phyloP scores from a whole-genome alignment of 1,140 invertebrate genomes.

The Euura saliciscinereae region DNA sequence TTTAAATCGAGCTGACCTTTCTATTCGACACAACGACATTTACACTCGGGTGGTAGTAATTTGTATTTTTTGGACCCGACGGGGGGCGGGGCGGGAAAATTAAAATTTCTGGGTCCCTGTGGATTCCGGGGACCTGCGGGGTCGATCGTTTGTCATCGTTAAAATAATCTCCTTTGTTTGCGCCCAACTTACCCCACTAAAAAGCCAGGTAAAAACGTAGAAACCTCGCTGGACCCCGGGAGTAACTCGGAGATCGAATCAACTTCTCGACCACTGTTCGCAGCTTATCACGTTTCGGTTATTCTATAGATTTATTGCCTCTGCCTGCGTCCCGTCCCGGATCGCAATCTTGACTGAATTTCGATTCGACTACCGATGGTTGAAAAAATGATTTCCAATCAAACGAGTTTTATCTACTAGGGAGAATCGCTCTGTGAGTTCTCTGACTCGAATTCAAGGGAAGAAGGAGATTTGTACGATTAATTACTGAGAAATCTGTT shows the following conservation, averaged over 20 bases:
- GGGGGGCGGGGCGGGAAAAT: conserved; percentile 45
- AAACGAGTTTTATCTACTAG: not conserved
- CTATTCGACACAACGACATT: conserved; percentile 30
- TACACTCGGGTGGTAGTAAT: conserved; percentile 37
- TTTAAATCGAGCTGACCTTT: conserved; percentile 40
- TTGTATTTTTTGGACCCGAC: conserved; percentile 38
- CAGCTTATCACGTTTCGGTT: conserved; percentile 1
- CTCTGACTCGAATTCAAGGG: no score
- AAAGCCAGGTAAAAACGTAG: conserved; percentile 1
- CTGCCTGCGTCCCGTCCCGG: not conserved
- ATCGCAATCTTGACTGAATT: not conserved
- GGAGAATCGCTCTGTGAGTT: no score
- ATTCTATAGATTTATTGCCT: not conserved
- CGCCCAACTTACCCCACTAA: conserved; percentile 17
- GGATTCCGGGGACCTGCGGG: not conserved
- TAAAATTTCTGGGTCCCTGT: conserved; percentile 34
- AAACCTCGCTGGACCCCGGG: not conserved
- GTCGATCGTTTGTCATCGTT: conserved; percentile 50
- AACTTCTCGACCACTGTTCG: not conserved
- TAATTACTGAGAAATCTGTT: not conserved
- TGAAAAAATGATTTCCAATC: not conserved
- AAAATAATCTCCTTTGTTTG: conserved; percentile 44
- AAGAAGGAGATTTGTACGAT: not conserved
- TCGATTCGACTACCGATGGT: not conserved
- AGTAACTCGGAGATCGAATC: not conserved